A percentile compares a stretch with the other conserved stretches of the same genome.
Conservation (phyloP, 2,113 vertebrate genomes). For the Oreochromis niloticus region DNA sequence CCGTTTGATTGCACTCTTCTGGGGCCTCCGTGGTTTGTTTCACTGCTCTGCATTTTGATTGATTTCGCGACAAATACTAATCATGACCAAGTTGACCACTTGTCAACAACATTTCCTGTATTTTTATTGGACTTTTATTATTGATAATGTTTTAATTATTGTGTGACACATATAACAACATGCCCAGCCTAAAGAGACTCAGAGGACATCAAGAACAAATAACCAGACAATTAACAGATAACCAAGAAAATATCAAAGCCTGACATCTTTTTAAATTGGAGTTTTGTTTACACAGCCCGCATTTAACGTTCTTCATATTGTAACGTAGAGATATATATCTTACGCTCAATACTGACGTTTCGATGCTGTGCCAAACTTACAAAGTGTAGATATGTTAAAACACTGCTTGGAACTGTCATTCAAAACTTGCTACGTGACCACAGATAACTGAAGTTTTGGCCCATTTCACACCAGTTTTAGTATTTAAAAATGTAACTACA, state of each 20-base stretch:
- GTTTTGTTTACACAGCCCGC: background rate
- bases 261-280: background rate
- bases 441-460: background rate
- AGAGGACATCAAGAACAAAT: background rate
- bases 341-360: background rate
- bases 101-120: background rate
- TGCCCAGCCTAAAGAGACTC: background rate
- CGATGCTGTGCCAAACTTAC: background rate
- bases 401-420: background rate
- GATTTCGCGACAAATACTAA: background rate
- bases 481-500: background rate
- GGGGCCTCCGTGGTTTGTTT: too few relatives aligned
- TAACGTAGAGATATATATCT: background rate
- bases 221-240: background rate
- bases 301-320: background rate
- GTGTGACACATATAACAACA: background rate
- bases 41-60: too few relatives aligned
- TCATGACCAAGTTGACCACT: background rate
- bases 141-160: background rate
- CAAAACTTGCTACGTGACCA: background rate
- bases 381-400: background rate
- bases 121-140: background rate
- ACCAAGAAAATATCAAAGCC: background rate
- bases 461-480: background rate
- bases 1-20: too few relatives aligned